Conservation (phyloP, 1,140 invertebrate species). For the Magallana ariakensis region DNA sequence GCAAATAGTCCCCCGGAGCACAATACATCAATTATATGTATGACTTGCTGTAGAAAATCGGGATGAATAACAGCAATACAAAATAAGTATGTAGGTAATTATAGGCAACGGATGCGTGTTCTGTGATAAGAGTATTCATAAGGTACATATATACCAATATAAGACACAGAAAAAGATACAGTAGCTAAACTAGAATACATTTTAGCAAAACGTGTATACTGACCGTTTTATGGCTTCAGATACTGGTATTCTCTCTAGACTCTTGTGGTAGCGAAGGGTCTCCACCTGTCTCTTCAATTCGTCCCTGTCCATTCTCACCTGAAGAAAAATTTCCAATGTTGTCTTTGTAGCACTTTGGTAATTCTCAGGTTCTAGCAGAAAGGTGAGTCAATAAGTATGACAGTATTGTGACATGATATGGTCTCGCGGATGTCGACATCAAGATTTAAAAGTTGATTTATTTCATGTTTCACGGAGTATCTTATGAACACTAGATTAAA, state of each 20-base stretch:
- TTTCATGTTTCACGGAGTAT: slow-evolving; percentile 2
- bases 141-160: no score
- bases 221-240: slow-evolving; percentile 58
- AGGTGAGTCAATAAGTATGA: neutral
- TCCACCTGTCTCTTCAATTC: slow-evolving; percentile 56
- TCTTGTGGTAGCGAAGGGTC: slow-evolving; percentile 50
- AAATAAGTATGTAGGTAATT: no score
- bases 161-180: no score
- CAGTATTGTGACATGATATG: neutral
- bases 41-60: no score
- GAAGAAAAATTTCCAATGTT: neutral
- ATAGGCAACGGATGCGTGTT: no score
- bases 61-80: no score
- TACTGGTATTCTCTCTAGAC: slow-evolving; percentile 52
- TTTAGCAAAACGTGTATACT: neutral
- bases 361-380: neutral
- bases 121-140: no score
- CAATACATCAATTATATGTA: no score
- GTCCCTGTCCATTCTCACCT: slow-evolving; percentile 50
- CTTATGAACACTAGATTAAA: neutral
- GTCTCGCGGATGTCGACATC: neutral
- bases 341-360: neutral
- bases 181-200: no score
- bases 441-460: neutral
- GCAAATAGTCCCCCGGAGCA: no score